phyloP scores from a whole-genome alignment of 1,140 invertebrate species.

The Zaprionus ornatus region DNA sequence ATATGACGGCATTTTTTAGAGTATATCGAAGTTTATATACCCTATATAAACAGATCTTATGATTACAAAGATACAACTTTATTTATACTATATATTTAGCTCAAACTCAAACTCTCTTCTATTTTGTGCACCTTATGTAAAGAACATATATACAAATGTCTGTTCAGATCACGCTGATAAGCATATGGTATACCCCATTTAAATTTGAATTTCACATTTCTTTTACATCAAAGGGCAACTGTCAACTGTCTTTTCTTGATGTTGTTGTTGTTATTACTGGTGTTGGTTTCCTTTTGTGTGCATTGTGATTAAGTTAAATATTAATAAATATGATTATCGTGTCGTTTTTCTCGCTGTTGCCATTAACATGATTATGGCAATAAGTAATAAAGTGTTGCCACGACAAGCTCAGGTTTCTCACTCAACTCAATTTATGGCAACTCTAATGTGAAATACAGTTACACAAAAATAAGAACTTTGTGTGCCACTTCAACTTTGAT shows the following conservation, averaged over 20 bases:
- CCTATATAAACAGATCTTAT: too few species aligned
- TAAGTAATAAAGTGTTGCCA: conserved; percentile 73
- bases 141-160: background rate
- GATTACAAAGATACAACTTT: background rate
- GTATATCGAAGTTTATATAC: background rate
- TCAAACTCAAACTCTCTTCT: background rate
- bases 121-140: background rate
- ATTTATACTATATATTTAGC: background rate
- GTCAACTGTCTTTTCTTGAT: background rate
- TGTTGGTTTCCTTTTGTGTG: conserved; percentile 5
- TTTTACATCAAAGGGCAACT: conserved; percentile 15
- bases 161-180: background rate
- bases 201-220: background rate
- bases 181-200: background rate
- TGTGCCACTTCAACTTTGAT: conserved; percentile 39
- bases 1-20: background rate
- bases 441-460: conserved; percentile 15
- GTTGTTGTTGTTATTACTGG: conserved; percentile 7
- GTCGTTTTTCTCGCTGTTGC: conserved; percentile 45
- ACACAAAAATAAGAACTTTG: background rate
- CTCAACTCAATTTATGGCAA: conserved; percentile 27
- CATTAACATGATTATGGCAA: conserved; percentile 75
- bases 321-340: conserved; percentile 74
- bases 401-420: background rate
- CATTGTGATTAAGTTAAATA: conserved; percentile 69